Evolutionary conservation across 2,113 vertebrate genomes (phyloP).

Genomic region (Malurus elegans): DNA sequence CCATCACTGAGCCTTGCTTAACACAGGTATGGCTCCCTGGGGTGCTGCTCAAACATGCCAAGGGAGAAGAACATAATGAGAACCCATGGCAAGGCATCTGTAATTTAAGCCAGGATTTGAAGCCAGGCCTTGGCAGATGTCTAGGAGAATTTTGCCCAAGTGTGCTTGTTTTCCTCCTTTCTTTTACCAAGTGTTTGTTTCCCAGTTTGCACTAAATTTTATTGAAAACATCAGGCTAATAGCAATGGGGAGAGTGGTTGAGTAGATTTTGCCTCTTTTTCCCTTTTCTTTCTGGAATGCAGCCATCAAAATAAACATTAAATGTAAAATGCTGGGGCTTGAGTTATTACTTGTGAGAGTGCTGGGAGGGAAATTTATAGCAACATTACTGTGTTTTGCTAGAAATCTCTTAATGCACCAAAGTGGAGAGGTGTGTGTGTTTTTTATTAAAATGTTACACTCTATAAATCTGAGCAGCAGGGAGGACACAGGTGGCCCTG

Average conservation of each 20-base stretch:
- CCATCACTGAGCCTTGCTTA: neutral
- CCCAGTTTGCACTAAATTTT: conserved; percentile 72
- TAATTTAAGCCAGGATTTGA: conserved; percentile 44
- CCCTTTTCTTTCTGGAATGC: conserved; percentile 74
- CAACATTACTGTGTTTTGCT: conserved; percentile 79
- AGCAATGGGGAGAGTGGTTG: conserved; percentile 47
- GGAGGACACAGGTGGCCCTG: conserved; percentile 82
- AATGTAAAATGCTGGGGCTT: conserved; percentile 76
- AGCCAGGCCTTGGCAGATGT: conserved; percentile 38
- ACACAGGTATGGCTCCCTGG: neutral
- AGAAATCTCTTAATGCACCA: conserved; percentile 84
- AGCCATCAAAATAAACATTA: conserved; percentile 83
- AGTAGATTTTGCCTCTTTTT: conserved; percentile 48
- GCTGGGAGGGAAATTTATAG: conserved; percentile 81
- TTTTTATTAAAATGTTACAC: conserved; percentile 85
- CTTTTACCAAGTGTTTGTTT: conserved; percentile 66
- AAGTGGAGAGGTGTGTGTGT: conserved; percentile 79
- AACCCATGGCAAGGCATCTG: conserved; percentile 19
- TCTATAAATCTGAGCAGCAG: conserved; percentile 79
- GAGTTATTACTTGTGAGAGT: conserved; percentile 84
- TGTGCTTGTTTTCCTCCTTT: conserved; percentile 56
- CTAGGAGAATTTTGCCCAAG: conserved; percentile 42
- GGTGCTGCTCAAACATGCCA: neutral
- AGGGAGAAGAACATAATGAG: neutral
- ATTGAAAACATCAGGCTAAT: conserved; percentile 79